A percentile compares a stretch with the other conserved stretches of the same genome.
Evolutionary conservation across 2,888 invertebrate species (phyloP).

Genomic region (Xanthia icteritia): DNA sequence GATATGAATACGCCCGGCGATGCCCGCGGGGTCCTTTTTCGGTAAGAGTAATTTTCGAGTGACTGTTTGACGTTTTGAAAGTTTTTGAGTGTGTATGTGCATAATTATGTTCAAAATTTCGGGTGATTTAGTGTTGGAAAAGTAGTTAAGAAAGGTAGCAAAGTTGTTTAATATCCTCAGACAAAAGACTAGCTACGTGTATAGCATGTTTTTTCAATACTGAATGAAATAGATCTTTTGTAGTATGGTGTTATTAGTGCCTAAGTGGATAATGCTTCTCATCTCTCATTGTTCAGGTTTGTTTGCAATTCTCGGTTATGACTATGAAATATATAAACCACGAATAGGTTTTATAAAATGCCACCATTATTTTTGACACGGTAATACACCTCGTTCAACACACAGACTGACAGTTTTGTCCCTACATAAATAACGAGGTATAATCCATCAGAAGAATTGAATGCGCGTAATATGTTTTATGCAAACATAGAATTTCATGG

Average conservation of each 20-base stretch:
- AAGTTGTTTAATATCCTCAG: neutral
- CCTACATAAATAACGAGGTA: constrained; percentile 65
- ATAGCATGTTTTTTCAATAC: neutral
- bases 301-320: neutral
- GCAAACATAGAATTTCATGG: constrained; percentile 79
- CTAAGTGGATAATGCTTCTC: neutral
- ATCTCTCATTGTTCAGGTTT: neutral
- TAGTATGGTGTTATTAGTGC: neutral
- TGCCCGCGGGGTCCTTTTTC: constrained; percentile 54
- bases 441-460: constrained; percentile 76
- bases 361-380: neutral
- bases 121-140: neutral
- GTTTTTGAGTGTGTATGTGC: constrained; percentile 23
- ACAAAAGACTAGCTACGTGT: neutral
- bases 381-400: constrained; percentile 18
- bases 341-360: neutral
- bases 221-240: neutral
- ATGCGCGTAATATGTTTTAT: constrained; percentile 79
- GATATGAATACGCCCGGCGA: constrained; percentile 50
- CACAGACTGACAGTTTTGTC: constrained; percentile 23
- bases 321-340: neutral
- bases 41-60: constrained; percentile 54
- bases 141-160: neutral
- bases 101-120: constrained; percentile 30
- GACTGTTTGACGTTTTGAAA: constrained; percentile 52